Base-by-base conservation (phyloP, 2,113 vertebrate species). In the Diphyllodes magnificus region DNA sequence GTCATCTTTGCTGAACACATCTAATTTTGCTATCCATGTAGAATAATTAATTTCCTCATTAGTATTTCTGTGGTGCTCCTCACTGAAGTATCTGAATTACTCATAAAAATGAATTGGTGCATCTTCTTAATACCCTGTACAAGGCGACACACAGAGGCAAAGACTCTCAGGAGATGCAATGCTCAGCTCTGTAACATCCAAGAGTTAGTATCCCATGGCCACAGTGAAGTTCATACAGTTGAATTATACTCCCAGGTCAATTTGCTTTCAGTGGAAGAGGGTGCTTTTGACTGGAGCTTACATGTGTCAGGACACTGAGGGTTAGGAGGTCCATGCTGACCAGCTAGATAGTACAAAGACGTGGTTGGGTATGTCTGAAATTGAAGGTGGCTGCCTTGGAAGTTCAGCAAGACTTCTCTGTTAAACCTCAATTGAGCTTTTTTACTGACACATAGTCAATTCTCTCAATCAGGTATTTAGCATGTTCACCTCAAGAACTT, bases 41-140 rank as follows among this genome's bases (percentile, higher is more conserved):
- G 79, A 94, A 95, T 94, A 95, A 92, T 97, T 94, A 95, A 95
- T 94, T 86, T 92, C 47, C 79, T 95, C 82, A 93, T 97, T 94
- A 95, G 64, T 90, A 96, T 94, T 97, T 95, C 71, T 10, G 1
- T 88, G 59, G 40, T 59, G 45, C 13, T 73, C 3, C 42, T 90
- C 39, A 54, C 24, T 59, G 45, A 90, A 93, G 40, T 69, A 86
- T 88, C 71, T 86, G 79, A 96, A 82, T 90, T 80, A 39, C 42
- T 90, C 47, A 82, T 86, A 88, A 92, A 93, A 94, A 95, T 84
- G 71, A 94, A 91, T 84, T 71, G 64, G 42, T 59, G 77, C 23
- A 54, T 73, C 60, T 64, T 93, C 53, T 70, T 84, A 78, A 59
- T 24, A 63, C 18, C 23, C 57, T 66, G 13, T 66, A 44, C 39